These are phyloP conservation scores for Kryphioiulus occultus DNA, from an alignment of 2,888 invertebrate species.

Conservation along the genomic window DNA sequence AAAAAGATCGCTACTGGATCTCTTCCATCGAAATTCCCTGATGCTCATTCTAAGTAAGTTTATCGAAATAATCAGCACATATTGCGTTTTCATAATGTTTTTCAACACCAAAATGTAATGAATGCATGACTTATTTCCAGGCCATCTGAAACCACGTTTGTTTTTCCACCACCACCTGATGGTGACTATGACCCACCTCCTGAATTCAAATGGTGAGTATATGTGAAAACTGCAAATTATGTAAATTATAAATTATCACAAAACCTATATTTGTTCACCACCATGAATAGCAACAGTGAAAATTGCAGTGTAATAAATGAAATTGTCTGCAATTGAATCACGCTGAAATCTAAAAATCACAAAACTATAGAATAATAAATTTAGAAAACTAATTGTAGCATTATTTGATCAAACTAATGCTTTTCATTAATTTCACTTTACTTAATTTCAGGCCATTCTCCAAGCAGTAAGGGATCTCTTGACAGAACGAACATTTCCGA, in stretches of 20 bases:
- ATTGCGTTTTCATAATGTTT: not conserved
- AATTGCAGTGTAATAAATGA: too few species aligned
- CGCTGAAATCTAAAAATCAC: too few species aligned
- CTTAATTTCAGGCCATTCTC: conserved; percentile 24
- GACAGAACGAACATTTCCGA: not conserved
- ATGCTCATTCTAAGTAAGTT: not conserved
- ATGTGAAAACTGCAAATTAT: not conserved
- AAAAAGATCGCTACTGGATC: conserved; percentile 16
- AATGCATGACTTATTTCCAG: not conserved
- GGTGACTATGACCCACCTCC: conserved; percentile 52
- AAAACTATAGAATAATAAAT: too few species aligned
- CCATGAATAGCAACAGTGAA: not conserved
- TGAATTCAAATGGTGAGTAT: conserved; percentile 50
- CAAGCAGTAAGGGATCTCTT: not conserved
- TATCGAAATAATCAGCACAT: not conserved
- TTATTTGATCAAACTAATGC: too few species aligned
- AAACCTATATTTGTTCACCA: too few species aligned
- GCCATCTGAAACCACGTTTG: conserved; percentile 49
- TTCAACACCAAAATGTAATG: not conserved
- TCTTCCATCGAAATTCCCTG: not conserved
- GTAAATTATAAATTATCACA: too few species aligned
- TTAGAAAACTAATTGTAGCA: too few species aligned
- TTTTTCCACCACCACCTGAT: conserved; percentile 48
- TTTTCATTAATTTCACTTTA: not conserved
- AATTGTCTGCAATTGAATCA: too few species aligned